Evolutionary conservation across 2,888 invertebrate genomes (phyloP), one percentile per base, ranked within the genome.

Genomic region (Drosophila pegasa): DNA sequence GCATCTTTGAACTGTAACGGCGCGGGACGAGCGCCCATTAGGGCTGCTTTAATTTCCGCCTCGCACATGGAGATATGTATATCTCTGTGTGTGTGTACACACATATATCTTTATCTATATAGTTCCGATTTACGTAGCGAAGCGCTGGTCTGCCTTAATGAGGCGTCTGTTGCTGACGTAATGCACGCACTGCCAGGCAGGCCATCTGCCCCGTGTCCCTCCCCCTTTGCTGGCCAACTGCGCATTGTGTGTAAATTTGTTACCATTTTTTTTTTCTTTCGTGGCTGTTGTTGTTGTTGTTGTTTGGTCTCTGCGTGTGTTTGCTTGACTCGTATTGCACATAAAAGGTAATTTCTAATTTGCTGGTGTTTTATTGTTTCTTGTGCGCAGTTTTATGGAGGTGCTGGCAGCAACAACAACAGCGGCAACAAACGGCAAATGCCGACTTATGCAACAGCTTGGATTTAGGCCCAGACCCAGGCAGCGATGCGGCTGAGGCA

Each of bases 361-460:
- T 87, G 80, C 72, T 89, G 83, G 75, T 82, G 83, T 89, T 85
- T 87, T 85, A 86, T 85, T 87, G 88, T 85, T 89, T 87, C 71
- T 73, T 75, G 80, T 62, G 80, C 76, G 65, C 63, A 63, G 73
- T 72, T 87, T 82, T 87, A 87, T 74, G 83, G 70, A 60, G 59
- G 52, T 58, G 58, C 56, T 29, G 57, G 50, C 51, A 48, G 16
- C 50, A 48, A 3, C 18, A 62, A 45, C 41, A 61, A 16, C 50
- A 51, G 25, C 33, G 9, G 16, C 50, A 18, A 31, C 35, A 29
- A 51, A 37, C 37, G 27, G 37, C 37, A 14, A 40, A 56, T 27
- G 8, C 50, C 25, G 22, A 63, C 66, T 64, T 64, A 67, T 58
- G 60, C 51, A 69, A 67, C 45, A 31, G 20, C 40, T 43, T 41